These are phyloP conservation scores for Paedocypris micromegethes DNA, from an alignment of 2,797 vertebrate species.

Conservation along the genomic window DNA sequence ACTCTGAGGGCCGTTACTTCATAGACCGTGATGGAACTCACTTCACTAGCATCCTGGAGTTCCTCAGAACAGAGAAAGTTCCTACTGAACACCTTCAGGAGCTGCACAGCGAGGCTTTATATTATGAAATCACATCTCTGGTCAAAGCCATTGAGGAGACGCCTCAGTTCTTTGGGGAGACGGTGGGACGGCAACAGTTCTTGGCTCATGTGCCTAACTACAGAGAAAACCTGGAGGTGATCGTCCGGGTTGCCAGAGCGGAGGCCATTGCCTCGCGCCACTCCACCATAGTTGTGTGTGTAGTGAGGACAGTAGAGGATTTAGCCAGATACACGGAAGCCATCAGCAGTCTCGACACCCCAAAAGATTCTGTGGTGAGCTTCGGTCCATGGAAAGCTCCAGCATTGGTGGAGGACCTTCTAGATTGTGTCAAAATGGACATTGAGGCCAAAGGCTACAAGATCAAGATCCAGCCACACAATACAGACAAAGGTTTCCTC, in stretches of 20 bases:
- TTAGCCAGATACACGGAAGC: slow-evolving; percentile 62
- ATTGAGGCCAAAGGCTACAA: slow-evolving; percentile 78
- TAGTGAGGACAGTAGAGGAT: slow-evolving; percentile 75
- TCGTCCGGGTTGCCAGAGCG: slow-evolving; percentile 81
- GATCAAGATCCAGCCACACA: slow-evolving; percentile 60
- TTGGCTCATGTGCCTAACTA: slow-evolving; percentile 80
- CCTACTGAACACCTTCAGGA: slow-evolving; percentile 73
- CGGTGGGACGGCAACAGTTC: slow-evolving; percentile 84
- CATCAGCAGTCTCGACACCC: slow-evolving; percentile 66
- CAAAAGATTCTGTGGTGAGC: slow-evolving; percentile 81
- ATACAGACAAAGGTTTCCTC: slow-evolving; percentile 68
- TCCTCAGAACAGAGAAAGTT: slow-evolving; percentile 73
- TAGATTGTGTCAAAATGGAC: slow-evolving; percentile 84
- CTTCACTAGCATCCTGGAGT: slow-evolving; percentile 82
- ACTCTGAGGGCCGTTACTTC: slow-evolving; percentile 77
- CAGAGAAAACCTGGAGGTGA: slow-evolving; percentile 86
- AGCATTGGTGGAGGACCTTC: slow-evolving; percentile 66
- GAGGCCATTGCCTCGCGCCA: slow-evolving; percentile 77
- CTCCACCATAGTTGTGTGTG: slow-evolving; percentile 76
- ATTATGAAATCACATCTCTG: slow-evolving; percentile 78
- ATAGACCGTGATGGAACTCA: slow-evolving; percentile 80
- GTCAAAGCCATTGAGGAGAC: slow-evolving; percentile 81
- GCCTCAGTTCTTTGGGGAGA: slow-evolving; percentile 81
- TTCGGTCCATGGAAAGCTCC: slow-evolving; percentile 87
- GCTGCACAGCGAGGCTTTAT: slow-evolving; percentile 79